Evolutionary conservation across 2,888 invertebrate genomes (phyloP).

Genomic region (Ochlodes sylvanus): DNA sequence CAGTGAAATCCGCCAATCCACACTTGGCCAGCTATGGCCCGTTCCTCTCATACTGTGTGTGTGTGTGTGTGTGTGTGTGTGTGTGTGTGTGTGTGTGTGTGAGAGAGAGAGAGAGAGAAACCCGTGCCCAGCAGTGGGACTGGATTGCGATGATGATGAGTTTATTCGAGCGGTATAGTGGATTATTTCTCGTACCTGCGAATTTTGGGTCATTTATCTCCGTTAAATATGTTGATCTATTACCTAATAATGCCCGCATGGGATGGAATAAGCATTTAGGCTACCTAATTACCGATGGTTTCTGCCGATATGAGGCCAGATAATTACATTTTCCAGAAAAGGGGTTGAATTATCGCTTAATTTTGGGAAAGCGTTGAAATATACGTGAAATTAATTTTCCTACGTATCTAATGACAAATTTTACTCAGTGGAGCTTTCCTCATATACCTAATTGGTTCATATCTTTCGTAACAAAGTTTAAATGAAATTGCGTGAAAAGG

Average conservation of each 20-base stretch:
- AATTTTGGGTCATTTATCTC: neutral
- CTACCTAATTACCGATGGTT: slow-evolving; percentile 32
- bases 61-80: too few species aligned
- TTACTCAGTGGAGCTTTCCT: neutral
- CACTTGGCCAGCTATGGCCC: too few species aligned
- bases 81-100: too few species aligned
- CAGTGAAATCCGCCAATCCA: too few species aligned
- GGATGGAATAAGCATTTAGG: slow-evolving; percentile 21
- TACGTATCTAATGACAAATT: slow-evolving; percentile 12
- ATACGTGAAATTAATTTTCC: slow-evolving; percentile 1
- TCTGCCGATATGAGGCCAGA: slow-evolving; percentile 25
- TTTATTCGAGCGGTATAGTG: too few species aligned
- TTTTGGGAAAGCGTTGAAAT: slow-evolving; percentile 10
- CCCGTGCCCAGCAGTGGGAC: too few species aligned
- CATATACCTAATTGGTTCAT: slow-evolving; percentile 10
- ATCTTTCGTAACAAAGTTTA: slow-evolving; percentile 8
- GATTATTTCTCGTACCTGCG: too few species aligned
- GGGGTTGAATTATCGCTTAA: slow-evolving; percentile 12
- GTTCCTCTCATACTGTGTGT: too few species aligned
- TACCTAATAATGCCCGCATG: slow-evolving; percentile 23
- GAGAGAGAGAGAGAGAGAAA: too few species aligned
- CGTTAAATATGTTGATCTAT: slow-evolving; percentile 5
- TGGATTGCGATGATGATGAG: too few species aligned
- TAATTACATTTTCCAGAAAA: slow-evolving; percentile 18
- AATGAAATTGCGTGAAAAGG: slow-evolving; percentile 12